Evolutionary conservation across 1,140 invertebrate genomes (phyloP), one percentile per base, ranked within the genome.

Genomic region (Drosophila jambulina): DNA sequence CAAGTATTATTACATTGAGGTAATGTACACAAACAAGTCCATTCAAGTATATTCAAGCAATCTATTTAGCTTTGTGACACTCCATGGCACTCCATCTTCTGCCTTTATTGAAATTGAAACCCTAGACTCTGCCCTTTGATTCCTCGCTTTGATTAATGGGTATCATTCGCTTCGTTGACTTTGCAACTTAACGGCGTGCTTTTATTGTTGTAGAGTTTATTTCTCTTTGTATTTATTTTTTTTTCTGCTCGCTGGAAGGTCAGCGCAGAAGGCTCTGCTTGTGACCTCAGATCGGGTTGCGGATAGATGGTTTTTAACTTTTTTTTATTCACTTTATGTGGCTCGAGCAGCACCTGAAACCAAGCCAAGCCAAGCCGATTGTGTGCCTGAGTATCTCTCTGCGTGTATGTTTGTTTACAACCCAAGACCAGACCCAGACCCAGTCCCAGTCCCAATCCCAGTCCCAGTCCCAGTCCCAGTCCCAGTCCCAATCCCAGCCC

Each of bases 391-490:
- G 53, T 54, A 25, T 54, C 32, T 36, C 21, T 17, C 32, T 36
- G 32, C 53, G 53, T 56, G 53, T 40, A 25, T 78, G 51, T 63
- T 45, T 78, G 54, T 59, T 63, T 63, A 38, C 36, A 54, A 38
- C 29, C 29, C 27, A 51, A 27, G 2, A 27, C 17, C 27, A 53
- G 49, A 15, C 51, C 19, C 51, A 54, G 51, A 36, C 3, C 3
- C 29, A 21, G 8, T 34, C 29, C 8, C 27, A 7, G 27, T n/a
- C 10, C 17, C 48, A 8, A 2, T 19, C 9, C 9, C 2, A 9
- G 38, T 9, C 7, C n/a, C 5, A 21, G 2, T 34, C 27, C 4
- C 27, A 19, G 25, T 4, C 9, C 13, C 13, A 19, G 4, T 43
- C 23, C 2, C 2, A 23, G 36, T 17, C 45, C 6, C 23, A 7